Percentiles rank a stretch among this genome's conserved stretches.
These are phyloP conservation scores for Diglossa brunneiventris DNA, from an alignment of 2,113 vertebrate genomes.

Conservation along the genomic window DNA sequence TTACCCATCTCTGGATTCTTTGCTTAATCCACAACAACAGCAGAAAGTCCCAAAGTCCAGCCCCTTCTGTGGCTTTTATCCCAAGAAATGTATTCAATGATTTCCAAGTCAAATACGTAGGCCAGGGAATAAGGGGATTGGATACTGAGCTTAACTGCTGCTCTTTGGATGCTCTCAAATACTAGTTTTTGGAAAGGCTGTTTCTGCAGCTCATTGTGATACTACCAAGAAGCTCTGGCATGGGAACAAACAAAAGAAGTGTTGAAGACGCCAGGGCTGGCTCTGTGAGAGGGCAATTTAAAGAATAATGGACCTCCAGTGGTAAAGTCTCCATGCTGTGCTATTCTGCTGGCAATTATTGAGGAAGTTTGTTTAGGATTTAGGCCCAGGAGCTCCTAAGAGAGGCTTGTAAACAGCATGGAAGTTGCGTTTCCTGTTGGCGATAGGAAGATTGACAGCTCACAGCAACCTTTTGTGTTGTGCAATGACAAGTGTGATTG, in stretches of 20 bases:
- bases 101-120: not conserved
- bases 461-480: slow-evolving; percentile 38
- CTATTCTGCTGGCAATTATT: slow-evolving; percentile 60
- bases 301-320: slow-evolving; percentile 14
- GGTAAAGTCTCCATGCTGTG: not conserved
- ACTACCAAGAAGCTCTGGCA: not conserved
- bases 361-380: slow-evolving; percentile 73
- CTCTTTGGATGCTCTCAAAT: not conserved
- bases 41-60: not conserved
- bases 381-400: slow-evolving; percentile 64
- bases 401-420: slow-evolving; percentile 57
- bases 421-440: slow-evolving; percentile 69
- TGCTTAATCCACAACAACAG: not conserved
- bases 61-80: not conserved
- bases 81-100: not conserved
- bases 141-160: not conserved
- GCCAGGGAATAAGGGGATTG: not conserved
- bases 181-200: not conserved
- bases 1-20: not conserved
- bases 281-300: not conserved
- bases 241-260: not conserved
- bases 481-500: slow-evolving; percentile 9
- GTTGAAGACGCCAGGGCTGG: not conserved
- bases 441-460: slow-evolving; percentile 64
- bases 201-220: not conserved